These are phyloP conservation scores for Erythrolamprus reginae DNA, from an alignment of 2,113 vertebrate genomes.

Conservation along the genomic window DNA sequence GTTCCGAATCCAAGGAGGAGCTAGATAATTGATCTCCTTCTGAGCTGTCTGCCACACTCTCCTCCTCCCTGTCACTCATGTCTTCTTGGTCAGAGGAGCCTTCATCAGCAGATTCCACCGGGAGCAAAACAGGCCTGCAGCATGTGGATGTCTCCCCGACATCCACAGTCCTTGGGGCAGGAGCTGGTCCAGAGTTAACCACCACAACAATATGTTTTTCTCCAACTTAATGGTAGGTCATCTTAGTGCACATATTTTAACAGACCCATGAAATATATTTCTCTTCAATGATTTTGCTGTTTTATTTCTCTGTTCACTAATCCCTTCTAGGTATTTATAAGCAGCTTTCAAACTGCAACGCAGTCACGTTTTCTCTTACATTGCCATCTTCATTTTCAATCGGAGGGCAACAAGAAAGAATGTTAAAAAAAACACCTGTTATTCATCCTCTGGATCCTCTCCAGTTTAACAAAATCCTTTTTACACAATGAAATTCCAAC, in stretches of 20 bases:
- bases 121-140: too few relatives aligned
- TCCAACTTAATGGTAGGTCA: conserved; percentile 43
- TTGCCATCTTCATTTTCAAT: conserved; percentile 49
- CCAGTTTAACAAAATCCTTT: conserved; percentile 50
- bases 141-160: too few relatives aligned
- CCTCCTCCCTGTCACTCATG: too few relatives aligned
- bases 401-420: conserved; percentile 13
- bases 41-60: too few relatives aligned
- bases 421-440: conserved; percentile 39
- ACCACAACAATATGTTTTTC: too few relatives aligned
- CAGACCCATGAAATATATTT: conserved; percentile 44
- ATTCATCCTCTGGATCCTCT: conserved; percentile 40
- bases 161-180: too few relatives aligned
- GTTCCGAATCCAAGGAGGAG: too few relatives aligned
- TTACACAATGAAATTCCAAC: conserved; percentile 34
- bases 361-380: conserved; percentile 41
- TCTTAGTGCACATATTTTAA: conserved; percentile 44
- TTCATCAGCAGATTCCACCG: too few relatives aligned
- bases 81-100: too few relatives aligned
- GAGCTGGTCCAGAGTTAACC: too few relatives aligned
- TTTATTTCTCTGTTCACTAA: conserved; percentile 36
- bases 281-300: not conserved
- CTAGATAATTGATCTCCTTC: too few relatives aligned
- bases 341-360: conserved; percentile 50
- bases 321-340: conserved; percentile 59